Percentiles rank a stretch among this genome's conserved stretches.
Evolutionary conservation across 2,888 invertebrate species (phyloP).

Genomic region (Mayetiola destructor): DNA sequence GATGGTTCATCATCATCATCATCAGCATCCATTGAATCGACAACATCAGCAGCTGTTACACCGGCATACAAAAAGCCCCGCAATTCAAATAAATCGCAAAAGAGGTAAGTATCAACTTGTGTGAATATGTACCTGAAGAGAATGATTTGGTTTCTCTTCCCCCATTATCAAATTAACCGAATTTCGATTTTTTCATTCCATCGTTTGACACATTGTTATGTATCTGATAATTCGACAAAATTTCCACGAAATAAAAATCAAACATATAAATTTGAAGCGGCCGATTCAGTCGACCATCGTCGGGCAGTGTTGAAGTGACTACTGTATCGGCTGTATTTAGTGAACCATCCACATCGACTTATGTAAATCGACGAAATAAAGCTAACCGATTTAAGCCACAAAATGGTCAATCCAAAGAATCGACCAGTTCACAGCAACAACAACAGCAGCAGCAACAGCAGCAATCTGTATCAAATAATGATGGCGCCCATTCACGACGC

Average conservation of each 20-base stretch:
- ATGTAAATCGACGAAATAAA: conserved; percentile 41
- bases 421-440: conserved; percentile 23
- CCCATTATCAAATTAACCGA: too few relatives aligned
- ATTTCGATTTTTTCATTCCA: too few relatives aligned
- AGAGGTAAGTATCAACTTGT: conserved; percentile 19
- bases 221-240: too few relatives aligned
- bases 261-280: conserved; percentile 6
- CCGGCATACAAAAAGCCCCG: conserved; percentile 16
- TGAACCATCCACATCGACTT: conserved; percentile 33
- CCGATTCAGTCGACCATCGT: conserved; percentile 25
- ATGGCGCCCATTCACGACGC: conserved; percentile 39
- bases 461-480: conserved; percentile 22
- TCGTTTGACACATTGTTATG: too few relatives aligned
- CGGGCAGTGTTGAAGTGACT: conserved; percentile 41
- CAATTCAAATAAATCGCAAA: conserved; percentile 18
- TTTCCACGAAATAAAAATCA: too few relatives aligned
- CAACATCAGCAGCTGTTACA: conserved; percentile 14
- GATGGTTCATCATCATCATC: conserved; percentile 14
- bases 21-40: neutral
- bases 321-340: conserved; percentile 50
- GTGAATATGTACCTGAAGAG: neutral
- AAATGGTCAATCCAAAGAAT: conserved; percentile 23
- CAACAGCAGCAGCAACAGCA: conserved; percentile 22
- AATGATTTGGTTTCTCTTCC: too few relatives aligned
- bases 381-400: conserved; percentile 31